Evolutionary conservation across 2,113 vertebrate species (phyloP).

Genomic region (Eubucco bourcierii): DNA sequence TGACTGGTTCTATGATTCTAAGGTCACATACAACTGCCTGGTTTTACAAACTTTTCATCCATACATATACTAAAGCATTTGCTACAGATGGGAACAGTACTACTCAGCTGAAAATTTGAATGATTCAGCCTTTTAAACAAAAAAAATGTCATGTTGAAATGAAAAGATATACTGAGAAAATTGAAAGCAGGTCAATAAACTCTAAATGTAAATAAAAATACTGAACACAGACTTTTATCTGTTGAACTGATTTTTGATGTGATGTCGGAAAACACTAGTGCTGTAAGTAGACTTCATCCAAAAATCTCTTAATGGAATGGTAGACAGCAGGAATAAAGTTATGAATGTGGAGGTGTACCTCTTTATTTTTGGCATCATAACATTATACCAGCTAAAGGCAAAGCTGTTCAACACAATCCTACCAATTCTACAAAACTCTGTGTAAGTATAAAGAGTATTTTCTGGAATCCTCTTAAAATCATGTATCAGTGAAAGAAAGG

Average conservation of each 20-base stretch:
- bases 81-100: background rate
- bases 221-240: accelerated
- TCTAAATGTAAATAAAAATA: background rate
- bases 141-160: background rate
- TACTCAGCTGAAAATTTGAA: background rate
- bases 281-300: background rate
- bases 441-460: background rate
- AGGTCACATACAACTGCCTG: background rate
- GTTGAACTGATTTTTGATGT: background rate
- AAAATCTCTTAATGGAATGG: background rate
- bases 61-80: background rate
- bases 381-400: background rate
- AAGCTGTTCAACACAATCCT: background rate
- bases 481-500: background rate
- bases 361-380: background rate
- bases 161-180: background rate
- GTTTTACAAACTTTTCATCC: background rate
- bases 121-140: background rate
- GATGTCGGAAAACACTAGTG: background rate
- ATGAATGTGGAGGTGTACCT: background rate
- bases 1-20: background rate
- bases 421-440: background rate
- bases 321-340: background rate
- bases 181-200: background rate
- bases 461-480: background rate